A percentile compares a stretch with the other conserved stretches of the same genome.
Evolutionary conservation across 2,797 vertebrate species (phyloP).

Genomic region (Premnoplex brunnescens): DNA sequence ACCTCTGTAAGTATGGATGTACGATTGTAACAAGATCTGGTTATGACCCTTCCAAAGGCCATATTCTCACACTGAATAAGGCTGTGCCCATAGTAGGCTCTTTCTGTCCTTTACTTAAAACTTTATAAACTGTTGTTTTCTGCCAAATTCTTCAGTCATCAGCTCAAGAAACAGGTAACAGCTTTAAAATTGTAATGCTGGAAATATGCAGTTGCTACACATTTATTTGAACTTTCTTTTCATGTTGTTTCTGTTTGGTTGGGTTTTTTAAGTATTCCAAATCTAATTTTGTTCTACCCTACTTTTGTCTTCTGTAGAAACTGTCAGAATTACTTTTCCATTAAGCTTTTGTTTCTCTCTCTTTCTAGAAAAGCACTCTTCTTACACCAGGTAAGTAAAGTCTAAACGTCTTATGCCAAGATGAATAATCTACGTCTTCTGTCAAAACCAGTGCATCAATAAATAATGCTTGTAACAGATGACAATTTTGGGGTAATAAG

Average conservation of each 20-base stretch:
- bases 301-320: neutral
- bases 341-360: neutral
- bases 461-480: neutral
- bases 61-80: neutral
- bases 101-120: neutral
- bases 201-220: neutral
- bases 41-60: neutral
- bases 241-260: neutral
- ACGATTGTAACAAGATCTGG: neutral
- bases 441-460: neutral
- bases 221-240: neutral
- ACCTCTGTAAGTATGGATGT: conserved; percentile 82
- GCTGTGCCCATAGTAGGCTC: neutral
- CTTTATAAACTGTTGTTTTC: neutral
- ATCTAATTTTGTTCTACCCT: neutral
- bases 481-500: neutral
- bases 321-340: neutral
- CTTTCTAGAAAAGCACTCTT: conserved; percentile 85
- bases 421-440: neutral
- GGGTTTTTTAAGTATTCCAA: neutral
- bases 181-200: neutral
- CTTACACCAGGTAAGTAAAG: conserved; percentile 87
- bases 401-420: neutral
- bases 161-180: neutral
- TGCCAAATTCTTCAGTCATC: neutral